Evolutionary conservation across 2,113 vertebrate species (phyloP).

Genomic region (Corydoras sp.): DNA sequence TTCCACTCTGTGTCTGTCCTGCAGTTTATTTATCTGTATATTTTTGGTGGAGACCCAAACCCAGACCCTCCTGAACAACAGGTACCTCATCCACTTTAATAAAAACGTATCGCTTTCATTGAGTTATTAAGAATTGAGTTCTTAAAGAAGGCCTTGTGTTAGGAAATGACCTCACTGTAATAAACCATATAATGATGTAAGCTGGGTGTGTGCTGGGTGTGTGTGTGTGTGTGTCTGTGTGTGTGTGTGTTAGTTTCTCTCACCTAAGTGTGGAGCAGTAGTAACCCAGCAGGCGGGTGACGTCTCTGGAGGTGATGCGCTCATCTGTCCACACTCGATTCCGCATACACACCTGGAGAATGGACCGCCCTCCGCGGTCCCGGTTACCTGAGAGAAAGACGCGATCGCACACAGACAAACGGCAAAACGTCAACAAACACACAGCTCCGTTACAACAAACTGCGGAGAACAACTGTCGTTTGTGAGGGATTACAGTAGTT

Average conservation of each 20-base stretch:
- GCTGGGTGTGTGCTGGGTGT: neutral
- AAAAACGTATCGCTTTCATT: too few species aligned
- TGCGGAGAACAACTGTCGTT: too few species aligned
- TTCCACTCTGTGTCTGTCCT: too few species aligned
- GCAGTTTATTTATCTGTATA: too few species aligned
- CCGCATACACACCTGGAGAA: slow-evolving; percentile 70
- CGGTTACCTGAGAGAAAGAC: slow-evolving; percentile 64
- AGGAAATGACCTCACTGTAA: slow-evolving; percentile 1
- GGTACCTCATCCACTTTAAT: too few species aligned
- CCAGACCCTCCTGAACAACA: too few species aligned
- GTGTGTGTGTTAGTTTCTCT: slow-evolving; percentile 7
- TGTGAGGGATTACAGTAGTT: too few species aligned
- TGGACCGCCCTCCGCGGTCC: slow-evolving; percentile 67
- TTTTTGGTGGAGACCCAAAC: too few species aligned
- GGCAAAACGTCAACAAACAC: neutral
- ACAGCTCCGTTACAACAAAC: neutral
- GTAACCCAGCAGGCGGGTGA: slow-evolving; percentile 69
- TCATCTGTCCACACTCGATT: slow-evolving; percentile 63
- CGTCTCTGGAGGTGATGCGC: slow-evolving; percentile 53
- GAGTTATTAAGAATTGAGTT: too few species aligned
- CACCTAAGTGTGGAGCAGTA: slow-evolving; percentile 71
- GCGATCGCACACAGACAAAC: neutral
- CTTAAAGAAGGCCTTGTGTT: neutral
- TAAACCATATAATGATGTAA: neutral
- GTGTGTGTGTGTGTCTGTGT: too few species aligned